phyloP scores from a whole-genome alignment of 2,888 invertebrate species.

The Nudaria mundana region DNA sequence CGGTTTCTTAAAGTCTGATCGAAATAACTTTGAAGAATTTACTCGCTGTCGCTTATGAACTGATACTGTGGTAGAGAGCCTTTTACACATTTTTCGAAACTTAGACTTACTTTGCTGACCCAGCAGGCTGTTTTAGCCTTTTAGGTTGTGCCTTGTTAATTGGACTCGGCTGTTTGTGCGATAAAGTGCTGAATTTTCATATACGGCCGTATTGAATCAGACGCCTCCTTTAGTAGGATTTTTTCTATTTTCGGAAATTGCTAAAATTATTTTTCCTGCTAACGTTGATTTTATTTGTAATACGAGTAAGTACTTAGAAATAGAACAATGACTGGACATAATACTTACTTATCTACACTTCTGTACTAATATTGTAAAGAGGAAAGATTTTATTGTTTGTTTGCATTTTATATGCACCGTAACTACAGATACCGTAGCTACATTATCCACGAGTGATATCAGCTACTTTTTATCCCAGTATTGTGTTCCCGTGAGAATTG shows the following conservation, averaged over 20 bases:
- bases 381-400: no score
- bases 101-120: constrained; percentile 44
- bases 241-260: constrained; percentile 5
- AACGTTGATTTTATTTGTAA: neutral
- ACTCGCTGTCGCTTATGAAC: constrained; percentile 29
- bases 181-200: constrained; percentile 49
- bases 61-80: constrained; percentile 41
- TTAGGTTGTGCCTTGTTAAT: constrained; percentile 51
- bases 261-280: constrained; percentile 13
- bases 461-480: no score
- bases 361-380: no score
- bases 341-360: no score
- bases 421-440: no score
- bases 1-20: no score
- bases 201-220: constrained; percentile 20
- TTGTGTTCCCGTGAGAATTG: no score
- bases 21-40: no score
- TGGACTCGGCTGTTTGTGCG: constrained; percentile 59
- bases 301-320: no score
- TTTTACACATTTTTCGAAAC: constrained; percentile 49
- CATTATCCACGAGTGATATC: no score
- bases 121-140: constrained; percentile 44
- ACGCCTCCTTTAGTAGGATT: neutral
- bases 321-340: no score
- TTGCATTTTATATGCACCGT: no score